These are phyloP conservation scores for Hirundo rustica DNA, from an alignment of 2,797 vertebrate genomes.

Conservation along the genomic window DNA sequence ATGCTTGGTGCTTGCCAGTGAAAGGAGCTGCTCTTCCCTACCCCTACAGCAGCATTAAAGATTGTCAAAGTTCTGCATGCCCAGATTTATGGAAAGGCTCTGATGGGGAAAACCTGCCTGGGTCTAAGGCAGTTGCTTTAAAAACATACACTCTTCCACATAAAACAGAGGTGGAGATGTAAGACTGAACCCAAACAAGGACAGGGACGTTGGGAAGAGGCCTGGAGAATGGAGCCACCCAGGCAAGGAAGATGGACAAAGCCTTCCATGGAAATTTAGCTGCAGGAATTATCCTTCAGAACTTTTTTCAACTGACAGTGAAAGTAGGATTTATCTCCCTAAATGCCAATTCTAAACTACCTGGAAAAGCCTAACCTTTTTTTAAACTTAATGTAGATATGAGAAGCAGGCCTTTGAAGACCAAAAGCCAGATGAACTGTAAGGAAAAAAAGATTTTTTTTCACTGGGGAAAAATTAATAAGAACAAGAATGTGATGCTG, in stretches of 20 bases:
- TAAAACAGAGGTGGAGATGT: not conserved
- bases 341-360: not conserved
- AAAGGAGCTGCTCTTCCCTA: not conserved
- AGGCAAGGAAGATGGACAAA: not conserved
- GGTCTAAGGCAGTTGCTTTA: not conserved
- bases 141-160: fast-evolving
- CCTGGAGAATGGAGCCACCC: not conserved
- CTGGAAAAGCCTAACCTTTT: not conserved
- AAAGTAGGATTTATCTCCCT: not conserved
- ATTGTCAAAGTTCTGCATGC: not conserved
- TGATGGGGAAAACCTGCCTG: not conserved
- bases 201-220: not conserved
- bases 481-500: not conserved
- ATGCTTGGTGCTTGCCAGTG: not conserved
- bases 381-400: not conserved
- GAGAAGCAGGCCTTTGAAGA: not conserved
- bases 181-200: not conserved
- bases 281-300: not conserved
- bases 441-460: not conserved
- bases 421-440: not conserved
- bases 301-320: not conserved
- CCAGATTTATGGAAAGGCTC: not conserved
- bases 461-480: not conserved
- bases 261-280: not conserved
- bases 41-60: not conserved